These are phyloP conservation scores for Ichneumoninae sp. DNA, from an alignment of 2,888 invertebrate genomes.

Conservation along the genomic window DNA sequence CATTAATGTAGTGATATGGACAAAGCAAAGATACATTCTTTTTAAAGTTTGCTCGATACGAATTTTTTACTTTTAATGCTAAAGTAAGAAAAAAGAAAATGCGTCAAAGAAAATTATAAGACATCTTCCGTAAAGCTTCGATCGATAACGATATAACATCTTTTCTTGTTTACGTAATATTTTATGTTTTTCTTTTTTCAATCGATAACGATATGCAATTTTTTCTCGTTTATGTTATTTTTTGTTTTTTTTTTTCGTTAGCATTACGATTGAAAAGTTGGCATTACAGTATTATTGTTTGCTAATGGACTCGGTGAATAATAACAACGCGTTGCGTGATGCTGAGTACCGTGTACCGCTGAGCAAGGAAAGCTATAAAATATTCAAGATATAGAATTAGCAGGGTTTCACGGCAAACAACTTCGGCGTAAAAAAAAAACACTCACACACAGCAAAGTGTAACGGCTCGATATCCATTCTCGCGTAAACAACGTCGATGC, in stretches of 20 bases:
- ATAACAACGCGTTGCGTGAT: slow-evolving; percentile 54
- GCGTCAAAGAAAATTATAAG: not conserved
- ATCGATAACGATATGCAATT: not conserved
- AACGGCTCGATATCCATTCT: slow-evolving; percentile 37
- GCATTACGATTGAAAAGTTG: not conserved
- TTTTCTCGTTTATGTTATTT: not conserved
- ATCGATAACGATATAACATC: not conserved
- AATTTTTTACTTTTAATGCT: not conserved
- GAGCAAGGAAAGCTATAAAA: slow-evolving; percentile 43
- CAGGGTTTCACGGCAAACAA: slow-evolving; percentile 45
- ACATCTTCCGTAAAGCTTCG: not conserved
- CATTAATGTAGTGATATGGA: not conserved
- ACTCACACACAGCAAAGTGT: not conserved
- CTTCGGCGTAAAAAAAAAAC: slow-evolving; percentile 24
- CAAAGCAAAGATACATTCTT: not conserved
- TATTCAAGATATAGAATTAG: slow-evolving; percentile 49
- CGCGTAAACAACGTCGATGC: slow-evolving; percentile 40
- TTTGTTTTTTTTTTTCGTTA: not conserved
- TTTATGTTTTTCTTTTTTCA: not conserved
- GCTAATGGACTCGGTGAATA: slow-evolving; percentile 17
- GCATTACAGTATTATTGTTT: slow-evolving; percentile 26
- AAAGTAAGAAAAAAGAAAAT: not conserved
- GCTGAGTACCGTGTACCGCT: slow-evolving; percentile 31
- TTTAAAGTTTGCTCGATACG: not conserved
- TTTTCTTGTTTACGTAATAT: not conserved